Evolutionary conservation across 2,797 vertebrate genomes (phyloP).

Genomic region (Artibeus jamaicensis): DNA sequence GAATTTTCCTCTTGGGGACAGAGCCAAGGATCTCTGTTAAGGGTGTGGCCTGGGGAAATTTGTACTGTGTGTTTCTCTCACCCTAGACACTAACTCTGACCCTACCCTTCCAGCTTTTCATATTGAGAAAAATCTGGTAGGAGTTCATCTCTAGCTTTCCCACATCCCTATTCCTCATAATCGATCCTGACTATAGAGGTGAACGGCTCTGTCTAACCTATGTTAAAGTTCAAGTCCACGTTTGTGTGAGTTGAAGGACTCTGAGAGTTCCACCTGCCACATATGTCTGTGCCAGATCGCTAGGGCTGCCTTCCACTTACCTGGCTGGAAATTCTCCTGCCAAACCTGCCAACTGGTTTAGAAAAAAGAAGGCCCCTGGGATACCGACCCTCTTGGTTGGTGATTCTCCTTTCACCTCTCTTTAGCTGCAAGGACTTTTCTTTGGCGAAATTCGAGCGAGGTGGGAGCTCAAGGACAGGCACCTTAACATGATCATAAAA

Average conservation of each 20-base stretch:
- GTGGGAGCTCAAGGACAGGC: not conserved
- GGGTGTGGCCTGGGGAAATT: constrained; percentile 1
- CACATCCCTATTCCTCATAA: not conserved
- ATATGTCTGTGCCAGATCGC: not conserved
- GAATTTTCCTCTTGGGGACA: constrained; percentile 48
- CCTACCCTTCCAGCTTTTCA: not conserved
- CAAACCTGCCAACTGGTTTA: not conserved
- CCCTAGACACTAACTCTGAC: not conserved
- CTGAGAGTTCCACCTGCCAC: not conserved
- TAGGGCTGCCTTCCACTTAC: not conserved
- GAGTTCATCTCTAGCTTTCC: not conserved
- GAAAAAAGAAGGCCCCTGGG: not conserved
- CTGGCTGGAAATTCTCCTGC: not conserved
- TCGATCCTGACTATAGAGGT: not conserved
- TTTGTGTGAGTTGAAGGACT: not conserved
- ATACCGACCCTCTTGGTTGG: not conserved
- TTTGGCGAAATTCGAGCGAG: not conserved
- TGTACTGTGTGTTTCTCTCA: not conserved
- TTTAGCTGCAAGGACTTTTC: not conserved
- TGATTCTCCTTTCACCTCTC: not conserved
- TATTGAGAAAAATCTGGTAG: not conserved
- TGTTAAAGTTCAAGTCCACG: not conserved
- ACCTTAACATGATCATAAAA: constrained; percentile 10
- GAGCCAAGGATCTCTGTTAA: constrained; percentile 41
- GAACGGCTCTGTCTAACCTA: not conserved